Conservation (phyloP, 2,113 vertebrate genomes). For the Noctilio leporinus region DNA sequence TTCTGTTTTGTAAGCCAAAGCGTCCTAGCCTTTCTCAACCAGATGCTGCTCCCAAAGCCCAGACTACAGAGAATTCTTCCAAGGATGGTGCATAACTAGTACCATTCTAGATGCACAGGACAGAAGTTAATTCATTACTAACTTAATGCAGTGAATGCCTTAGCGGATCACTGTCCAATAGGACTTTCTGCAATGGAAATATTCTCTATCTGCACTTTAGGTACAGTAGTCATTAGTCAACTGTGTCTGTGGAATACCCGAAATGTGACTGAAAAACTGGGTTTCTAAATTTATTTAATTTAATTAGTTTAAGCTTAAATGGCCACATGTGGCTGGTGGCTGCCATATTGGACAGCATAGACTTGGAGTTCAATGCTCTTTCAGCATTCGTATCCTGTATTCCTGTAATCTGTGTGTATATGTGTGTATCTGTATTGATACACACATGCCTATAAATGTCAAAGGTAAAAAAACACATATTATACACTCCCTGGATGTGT, state of each 20-base stretch:
- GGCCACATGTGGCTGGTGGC: neutral
- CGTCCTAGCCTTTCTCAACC: neutral
- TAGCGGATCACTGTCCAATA: neutral
- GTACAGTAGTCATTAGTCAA: neutral
- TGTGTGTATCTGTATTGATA: neutral
- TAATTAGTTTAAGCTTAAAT: neutral
- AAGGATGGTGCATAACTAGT: neutral
- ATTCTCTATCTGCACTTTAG: neutral
- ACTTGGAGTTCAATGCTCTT: neutral
- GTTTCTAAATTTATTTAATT: neutral
- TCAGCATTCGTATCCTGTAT: neutral
- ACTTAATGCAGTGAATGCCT: neutral
- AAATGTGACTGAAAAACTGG: neutral
- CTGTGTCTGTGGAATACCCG: neutral
- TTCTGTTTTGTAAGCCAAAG: neutral
- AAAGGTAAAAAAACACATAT: neutral
- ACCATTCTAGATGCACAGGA: neutral
- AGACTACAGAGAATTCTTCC: neutral
- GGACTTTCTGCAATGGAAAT: neutral
- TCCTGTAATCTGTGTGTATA: neutral
- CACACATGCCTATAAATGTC: neutral
- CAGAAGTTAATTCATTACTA: neutral
- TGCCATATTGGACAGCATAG: neutral
- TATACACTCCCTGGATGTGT: neutral
- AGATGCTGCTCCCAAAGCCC: neutral